Conservation (phyloP, 1,140 invertebrate genomes). For the Brachionus calyciflorus region DNA sequence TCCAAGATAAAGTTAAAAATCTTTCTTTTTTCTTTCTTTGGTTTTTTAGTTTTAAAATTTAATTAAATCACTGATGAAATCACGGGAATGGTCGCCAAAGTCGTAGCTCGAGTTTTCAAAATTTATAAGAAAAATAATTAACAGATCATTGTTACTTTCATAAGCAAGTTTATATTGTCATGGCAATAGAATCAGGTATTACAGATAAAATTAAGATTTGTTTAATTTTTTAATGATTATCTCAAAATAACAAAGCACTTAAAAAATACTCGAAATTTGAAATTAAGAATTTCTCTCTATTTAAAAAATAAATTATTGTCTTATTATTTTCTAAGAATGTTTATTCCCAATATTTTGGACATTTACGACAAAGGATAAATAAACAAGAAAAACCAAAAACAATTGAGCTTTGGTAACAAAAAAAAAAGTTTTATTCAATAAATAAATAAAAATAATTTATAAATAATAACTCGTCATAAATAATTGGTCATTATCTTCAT, state of each 20-base stretch:
- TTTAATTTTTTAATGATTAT: neutral
- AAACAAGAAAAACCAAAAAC: too few species aligned
- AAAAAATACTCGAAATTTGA: neutral
- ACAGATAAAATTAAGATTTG: neutral
- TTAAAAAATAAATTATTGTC: too few species aligned
- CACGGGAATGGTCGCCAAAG: too few species aligned
- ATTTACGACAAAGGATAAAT: too few species aligned
- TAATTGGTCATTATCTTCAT: constrained; percentile 25
- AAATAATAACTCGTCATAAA: constrained; percentile 43
- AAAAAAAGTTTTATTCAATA: neutral
- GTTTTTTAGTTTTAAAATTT: too few species aligned
- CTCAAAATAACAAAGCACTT: constrained; percentile 19
- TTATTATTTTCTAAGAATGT: too few species aligned
- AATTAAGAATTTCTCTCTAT: neutral
- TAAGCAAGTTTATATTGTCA: constrained; percentile 1
- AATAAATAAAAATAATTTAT: neutral
- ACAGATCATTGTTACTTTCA: neutral
- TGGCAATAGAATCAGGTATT: constrained; percentile 30
- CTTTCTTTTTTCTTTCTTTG: neutral
- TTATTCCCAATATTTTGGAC: too few species aligned
- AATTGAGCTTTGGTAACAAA: neutral
- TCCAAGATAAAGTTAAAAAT: too few species aligned
- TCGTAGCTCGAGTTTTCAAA: neutral
- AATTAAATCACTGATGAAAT: too few species aligned
- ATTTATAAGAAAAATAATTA: constrained; percentile 15